Evolutionary conservation across 1,140 invertebrate species (phyloP), one percentile per base, ranked within the genome.

Genomic region (Tetragonula clypearis): DNA sequence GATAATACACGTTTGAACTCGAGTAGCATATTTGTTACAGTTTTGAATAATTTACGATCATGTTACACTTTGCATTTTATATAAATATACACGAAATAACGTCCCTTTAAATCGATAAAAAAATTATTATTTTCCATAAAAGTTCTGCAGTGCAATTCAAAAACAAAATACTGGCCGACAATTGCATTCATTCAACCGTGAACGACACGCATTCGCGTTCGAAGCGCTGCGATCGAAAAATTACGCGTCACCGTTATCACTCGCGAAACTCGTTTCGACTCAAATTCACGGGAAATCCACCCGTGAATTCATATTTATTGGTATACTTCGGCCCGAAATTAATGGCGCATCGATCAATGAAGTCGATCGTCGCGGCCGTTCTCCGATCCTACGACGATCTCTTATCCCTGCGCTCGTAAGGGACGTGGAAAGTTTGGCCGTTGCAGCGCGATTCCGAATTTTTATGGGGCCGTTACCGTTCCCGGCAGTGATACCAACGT

Each of bases 381-480:
- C 23, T 23, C n/a, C 49, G 15, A 4, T n/a, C 35, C 77, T 56
- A 23, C 49, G 35, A 56, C 19, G 76, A 62, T 86, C 53, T 53
- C 65, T 82, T 85, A 88, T 90, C 87, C 86, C 74, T 58, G 4
- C 49, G 69, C 78, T 87, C 84, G 84, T 83, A 90, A 90, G 87
- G 79, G 84, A 88, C 83, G 88, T 86, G 79, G 89, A 91, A 92
- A 93, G 90, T 91, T 93, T 86, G 86, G 90, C 91, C 92, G 91
- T 91, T 89, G 89, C 87, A 82, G 88, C 87, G 90, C 88, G 90
- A 93, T 94, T 93, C 89, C 82, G 92, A 91, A 92, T 90, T 93
- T 93, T 94, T 93, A 93, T 91, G 87, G 89, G 86, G 91, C 90
- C 93, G 92, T 94, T 93, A 93, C 88, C 92, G 90, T 89, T 87